A percentile compares a stretch with the other conserved stretches of the same genome.
These are phyloP conservation scores for Deilephila elpenor DNA, from an alignment of 2,888 invertebrate species.

Conservation along the genomic window DNA sequence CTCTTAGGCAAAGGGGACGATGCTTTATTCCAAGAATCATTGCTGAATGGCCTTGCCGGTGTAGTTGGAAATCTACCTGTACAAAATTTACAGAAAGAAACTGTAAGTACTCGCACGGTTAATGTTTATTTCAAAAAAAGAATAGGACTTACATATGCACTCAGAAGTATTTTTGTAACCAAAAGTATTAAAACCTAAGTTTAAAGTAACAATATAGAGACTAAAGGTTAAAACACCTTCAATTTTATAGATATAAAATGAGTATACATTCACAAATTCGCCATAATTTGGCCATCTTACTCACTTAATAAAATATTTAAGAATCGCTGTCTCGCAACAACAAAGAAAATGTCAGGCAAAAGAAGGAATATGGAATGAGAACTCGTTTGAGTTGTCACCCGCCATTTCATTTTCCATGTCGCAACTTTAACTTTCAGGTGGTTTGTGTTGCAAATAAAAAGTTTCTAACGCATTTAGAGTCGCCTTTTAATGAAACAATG, in stretches of 20 bases:
- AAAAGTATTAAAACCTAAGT: too few species aligned
- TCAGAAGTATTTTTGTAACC: too few species aligned
- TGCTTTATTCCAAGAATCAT: conserved; percentile 80
- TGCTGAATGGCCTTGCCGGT: conserved; percentile 87
- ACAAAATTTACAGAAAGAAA: conserved; percentile 86
- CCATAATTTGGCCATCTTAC: neutral
- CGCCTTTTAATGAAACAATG: neutral
- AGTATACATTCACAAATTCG: too few species aligned
- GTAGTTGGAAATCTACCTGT: conserved; percentile 87
- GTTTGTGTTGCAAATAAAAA: conserved; percentile 14
- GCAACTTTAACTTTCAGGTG: neutral
- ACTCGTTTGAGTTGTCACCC: conserved; percentile 1
- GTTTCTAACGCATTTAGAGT: conserved; percentile 7
- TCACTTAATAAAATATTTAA: neutral
- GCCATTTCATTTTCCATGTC: conserved; percentile 15
- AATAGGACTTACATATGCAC: too few species aligned
- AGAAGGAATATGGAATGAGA: neutral
- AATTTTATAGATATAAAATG: too few species aligned
- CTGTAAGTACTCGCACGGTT: conserved; percentile 63
- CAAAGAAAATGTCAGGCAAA: neutral
- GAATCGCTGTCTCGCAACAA: neutral
- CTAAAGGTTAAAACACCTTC: too few species aligned
- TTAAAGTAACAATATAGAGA: too few species aligned
- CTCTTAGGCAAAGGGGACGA: conserved; percentile 64
- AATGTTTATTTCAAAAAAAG: neutral